Conservation (phyloP, 2,888 invertebrate species). For the Dorcus parallelipipedus region DNA sequence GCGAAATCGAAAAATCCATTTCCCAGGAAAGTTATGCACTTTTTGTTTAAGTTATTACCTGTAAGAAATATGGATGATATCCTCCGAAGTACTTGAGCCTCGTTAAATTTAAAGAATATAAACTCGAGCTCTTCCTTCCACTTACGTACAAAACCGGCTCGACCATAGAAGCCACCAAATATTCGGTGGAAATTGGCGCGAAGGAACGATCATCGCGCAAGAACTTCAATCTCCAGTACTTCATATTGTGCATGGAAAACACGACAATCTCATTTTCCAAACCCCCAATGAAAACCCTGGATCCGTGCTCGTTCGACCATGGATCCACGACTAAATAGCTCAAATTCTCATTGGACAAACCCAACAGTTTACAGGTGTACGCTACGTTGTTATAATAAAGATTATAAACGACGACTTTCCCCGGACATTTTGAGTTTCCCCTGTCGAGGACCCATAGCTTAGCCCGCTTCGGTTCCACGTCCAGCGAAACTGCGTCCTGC, state of each 20-base stretch:
- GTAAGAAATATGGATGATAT: no score
- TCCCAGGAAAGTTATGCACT: no score
- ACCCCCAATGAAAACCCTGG: constrained; percentile 45
- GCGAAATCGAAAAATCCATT: no score
- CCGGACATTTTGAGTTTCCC: constrained; percentile 41
- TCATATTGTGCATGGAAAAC: constrained; percentile 34
- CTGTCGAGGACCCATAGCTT: constrained; percentile 51
- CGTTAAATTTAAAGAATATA: constrained; percentile 40
- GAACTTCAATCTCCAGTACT: constrained; percentile 42
- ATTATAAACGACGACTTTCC: constrained; percentile 48
- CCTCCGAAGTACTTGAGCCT: not conserved
- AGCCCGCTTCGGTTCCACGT: constrained; percentile 42
- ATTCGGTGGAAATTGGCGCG: constrained; percentile 34
- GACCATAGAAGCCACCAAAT: constrained; percentile 41
- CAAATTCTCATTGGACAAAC: constrained; percentile 33
- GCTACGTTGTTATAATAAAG: constrained; percentile 36
- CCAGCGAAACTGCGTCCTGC: constrained; percentile 45
- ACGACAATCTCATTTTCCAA: constrained; percentile 33
- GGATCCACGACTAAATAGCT: constrained; percentile 42
- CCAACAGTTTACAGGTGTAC: constrained; percentile 24
- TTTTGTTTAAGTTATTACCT: no score
- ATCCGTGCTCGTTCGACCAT: constrained; percentile 26
- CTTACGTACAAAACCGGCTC: constrained; percentile 42
- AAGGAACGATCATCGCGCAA: constrained; percentile 17
- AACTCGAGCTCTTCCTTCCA: constrained; percentile 31